Evolutionary conservation across 1,140 invertebrate species (phyloP), one percentile per base, ranked within the genome.

Genomic region (Aphelinus atriplicis): DNA sequence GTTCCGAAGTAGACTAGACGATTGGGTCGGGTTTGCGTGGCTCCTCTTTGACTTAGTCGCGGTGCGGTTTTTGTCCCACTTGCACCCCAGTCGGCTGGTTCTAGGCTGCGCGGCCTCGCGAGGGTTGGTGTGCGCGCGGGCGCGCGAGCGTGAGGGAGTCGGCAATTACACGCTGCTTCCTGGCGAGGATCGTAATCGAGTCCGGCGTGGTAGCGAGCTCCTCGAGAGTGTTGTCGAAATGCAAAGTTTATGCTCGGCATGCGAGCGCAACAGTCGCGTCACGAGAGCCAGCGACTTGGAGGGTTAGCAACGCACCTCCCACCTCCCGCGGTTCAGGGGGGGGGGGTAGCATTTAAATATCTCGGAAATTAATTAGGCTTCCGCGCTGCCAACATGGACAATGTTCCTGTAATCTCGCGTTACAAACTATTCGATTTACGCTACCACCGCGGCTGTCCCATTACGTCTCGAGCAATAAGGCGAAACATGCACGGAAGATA

Each of bases 301-400:
- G 47, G 6, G 5, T 50, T 48, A 60, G 67, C 57, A 1, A 50
- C 43, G 45, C 42, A 47, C 42, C 46, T 26, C 26, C 26, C 26
- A 26, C 26, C 26, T 26, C 26, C 26, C 26, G 26, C 26, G 26
- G 26, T 26, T 26, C 26, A 26, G 26, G 26, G 46, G n/a, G 26
- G 50, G 57, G 64, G 50, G 60, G 51, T 6, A 9, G 65, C 64
- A 67, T 72, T 76, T 71, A 72, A 76, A 68, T 76, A 76, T 64
- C 69, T 72, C 58, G 70, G 63, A 76, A 71, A 76, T 76, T 71
- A 76, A 76, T 76, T 76, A 76, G 75, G 57, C 75, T 68, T 67
- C 65, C 48, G n/a, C 62, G 3, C 63, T 26, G 26, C 26, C 26
- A 26, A 51, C 63, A n/a, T n/a, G 42, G n/a, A 65, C 66, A 58